Evolutionary conservation across 2,888 invertebrate species (phyloP), one percentile per base, ranked within the genome.

Genomic region (Anthophora plumipes): DNA sequence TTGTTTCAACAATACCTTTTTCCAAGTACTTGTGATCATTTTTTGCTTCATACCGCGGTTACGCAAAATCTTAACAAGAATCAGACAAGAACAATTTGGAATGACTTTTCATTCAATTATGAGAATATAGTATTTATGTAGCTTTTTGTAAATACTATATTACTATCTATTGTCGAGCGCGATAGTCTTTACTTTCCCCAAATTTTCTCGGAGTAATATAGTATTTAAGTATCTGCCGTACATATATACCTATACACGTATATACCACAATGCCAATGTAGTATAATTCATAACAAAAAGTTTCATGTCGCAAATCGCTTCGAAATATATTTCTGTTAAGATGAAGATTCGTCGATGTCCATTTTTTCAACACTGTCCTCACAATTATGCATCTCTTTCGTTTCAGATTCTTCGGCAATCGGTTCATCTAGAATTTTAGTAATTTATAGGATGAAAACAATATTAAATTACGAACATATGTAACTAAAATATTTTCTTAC

Each of bases 81-180:
- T 69, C 60, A 74, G 63, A 66, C 55, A 48, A 61, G 74, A 70
- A 84, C 68, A 81, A 76, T 84, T 81, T 81, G 81, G 84, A 84
- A 84, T 84, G 81, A 81, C 31, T 31, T 69, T 54, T 52, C 73
- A 64, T 70, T 37, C 50, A 37, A 72, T 31, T 70, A 63, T 60
- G 57, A 76, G 63, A 80, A 80, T 66, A 79, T 57, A 69, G 46
- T 67, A 73, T 77, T 68, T 60, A 63, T 50, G 37, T 72, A 50
- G 43, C 43, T 61, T 20, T n/a, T 37, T 61, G 76, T 70, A 82
- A 77, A 68, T 71, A 61, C 61, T 71, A 73, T 82, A 70, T 73
- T 80, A 71, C 63, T 25, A 39, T 39, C 39, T 41, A 46, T 68
- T 50, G 52, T 54, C 41, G 46, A 46, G 25, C n/a, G 63, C 37